A percentile compares a stretch with the other conserved stretches of the same genome.
These are phyloP conservation scores for Indicator indicator DNA, from an alignment of 2,113 vertebrate species.

Conservation along the genomic window DNA sequence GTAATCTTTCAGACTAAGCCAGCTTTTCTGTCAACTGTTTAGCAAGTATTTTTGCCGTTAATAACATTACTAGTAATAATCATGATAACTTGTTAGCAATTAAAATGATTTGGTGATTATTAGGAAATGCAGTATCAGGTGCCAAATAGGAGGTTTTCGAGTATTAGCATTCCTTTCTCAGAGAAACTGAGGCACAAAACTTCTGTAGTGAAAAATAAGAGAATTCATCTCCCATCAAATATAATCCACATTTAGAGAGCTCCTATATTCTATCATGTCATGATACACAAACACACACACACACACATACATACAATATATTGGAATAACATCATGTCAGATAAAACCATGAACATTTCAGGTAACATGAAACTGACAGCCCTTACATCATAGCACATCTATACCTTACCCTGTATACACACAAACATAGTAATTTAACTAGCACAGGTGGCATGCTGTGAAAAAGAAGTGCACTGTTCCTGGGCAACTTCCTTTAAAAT, in stretches of 20 bases:
- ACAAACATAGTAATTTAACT: not conserved
- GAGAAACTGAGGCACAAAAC: not conserved
- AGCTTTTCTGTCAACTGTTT: not conserved
- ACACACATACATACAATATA: not conserved
- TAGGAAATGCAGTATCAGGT: not conserved
- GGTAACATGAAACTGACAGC: not conserved
- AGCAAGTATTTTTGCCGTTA: conserved; percentile 4
- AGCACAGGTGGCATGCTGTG: not conserved
- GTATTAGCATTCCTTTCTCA: not conserved
- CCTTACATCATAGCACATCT: not conserved
- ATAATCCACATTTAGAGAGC: not conserved
- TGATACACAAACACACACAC: not conserved
- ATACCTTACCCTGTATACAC: accelerated
- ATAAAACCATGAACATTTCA: not conserved
- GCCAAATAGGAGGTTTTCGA: not conserved
- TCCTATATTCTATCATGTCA: not conserved
- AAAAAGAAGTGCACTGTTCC: not conserved
- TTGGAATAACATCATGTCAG: not conserved
- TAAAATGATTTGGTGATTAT: not conserved
- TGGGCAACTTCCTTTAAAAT: conserved; percentile 13
- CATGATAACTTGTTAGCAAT: not conserved
- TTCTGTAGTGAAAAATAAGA: not conserved
- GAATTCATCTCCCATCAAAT: not conserved
- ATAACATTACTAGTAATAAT: not conserved
- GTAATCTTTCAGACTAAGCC: not conserved